Percentiles rank a stretch among this genome's conserved stretches.
Evolutionary conservation across 35 echinoderm and acorn worm species (phyloP).

Genomic region (Acanthaster planci): DNA sequence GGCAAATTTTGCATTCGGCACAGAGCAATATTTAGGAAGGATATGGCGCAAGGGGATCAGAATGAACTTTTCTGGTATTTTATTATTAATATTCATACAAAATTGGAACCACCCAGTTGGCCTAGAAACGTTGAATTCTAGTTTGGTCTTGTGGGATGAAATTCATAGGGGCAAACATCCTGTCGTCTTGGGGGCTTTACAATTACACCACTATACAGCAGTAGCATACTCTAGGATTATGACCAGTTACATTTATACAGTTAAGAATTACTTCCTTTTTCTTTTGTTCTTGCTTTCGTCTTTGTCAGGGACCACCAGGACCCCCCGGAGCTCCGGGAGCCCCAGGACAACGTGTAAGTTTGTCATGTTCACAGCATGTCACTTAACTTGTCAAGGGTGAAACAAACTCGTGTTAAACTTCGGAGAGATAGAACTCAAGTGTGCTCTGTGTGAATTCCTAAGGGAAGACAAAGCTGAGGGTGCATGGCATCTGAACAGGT

Average conservation of each 20-base stretch:
- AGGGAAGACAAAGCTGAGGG: not conserved
- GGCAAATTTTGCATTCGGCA: not conserved
- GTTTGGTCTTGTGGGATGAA: too few relatives aligned
- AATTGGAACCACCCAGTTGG: too few relatives aligned
- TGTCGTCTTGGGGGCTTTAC: too few relatives aligned
- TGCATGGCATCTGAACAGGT: not conserved
- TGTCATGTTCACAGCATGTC: not conserved
- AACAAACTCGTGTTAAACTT: not conserved
- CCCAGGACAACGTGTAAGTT: constrained; percentile 8
- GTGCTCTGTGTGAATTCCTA: not conserved
- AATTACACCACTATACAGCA: too few relatives aligned
- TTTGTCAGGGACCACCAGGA: constrained; percentile 1
- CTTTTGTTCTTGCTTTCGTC: not conserved
- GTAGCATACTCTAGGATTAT: too few relatives aligned
- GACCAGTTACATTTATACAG: too few relatives aligned
- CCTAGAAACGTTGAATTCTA: too few relatives aligned
- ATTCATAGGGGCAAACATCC: too few relatives aligned
- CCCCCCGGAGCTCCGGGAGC: not conserved
- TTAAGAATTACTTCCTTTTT: not conserved
- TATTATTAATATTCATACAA: too few relatives aligned
- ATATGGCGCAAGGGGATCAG: not conserved
- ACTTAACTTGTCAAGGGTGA: not conserved
- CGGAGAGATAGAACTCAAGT: not conserved
- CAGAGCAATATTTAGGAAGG: not conserved
- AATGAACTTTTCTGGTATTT: too few relatives aligned